phyloP scores from a whole-genome alignment of 2,113 vertebrate genomes.

The Silurus glanis region DNA sequence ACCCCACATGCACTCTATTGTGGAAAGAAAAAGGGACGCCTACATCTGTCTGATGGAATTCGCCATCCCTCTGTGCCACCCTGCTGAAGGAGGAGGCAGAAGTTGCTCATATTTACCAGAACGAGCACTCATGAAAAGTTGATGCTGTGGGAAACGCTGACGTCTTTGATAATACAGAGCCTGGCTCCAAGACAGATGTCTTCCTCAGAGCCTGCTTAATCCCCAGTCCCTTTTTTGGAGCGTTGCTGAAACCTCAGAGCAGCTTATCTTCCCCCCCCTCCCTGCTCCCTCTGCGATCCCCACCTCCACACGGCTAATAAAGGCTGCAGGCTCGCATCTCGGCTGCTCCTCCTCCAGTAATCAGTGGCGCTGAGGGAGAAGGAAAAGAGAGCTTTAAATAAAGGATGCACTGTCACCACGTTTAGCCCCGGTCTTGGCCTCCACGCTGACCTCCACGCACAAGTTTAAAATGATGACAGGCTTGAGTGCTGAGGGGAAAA shows the following conservation, averaged over 20 bases:
- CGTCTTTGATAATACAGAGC: constrained; percentile 76
- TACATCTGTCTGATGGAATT: constrained; percentile 25
- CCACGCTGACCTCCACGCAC: constrained; percentile 46
- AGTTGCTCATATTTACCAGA: constrained; percentile 73
- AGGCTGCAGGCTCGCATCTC: constrained; percentile 63
- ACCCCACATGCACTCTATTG: neutral
- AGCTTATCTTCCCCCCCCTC: constrained; percentile 47
- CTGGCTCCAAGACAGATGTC: constrained; percentile 76
- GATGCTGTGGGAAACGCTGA: constrained; percentile 74
- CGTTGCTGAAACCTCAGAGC: constrained; percentile 45
- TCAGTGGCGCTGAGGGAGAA: constrained; percentile 69
- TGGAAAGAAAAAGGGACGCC: neutral
- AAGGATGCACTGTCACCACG: constrained; percentile 25
- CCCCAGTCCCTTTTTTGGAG: constrained; percentile 61
- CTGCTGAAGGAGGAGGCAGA: constrained; percentile 40
- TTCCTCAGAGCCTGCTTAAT: constrained; percentile 76
- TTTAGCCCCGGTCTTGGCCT: constrained; percentile 19
- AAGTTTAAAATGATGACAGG: constrained; percentile 43
- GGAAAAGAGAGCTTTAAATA: constrained; percentile 52
- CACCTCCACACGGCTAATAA: constrained; percentile 64
- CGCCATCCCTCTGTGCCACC: constrained; percentile 13
- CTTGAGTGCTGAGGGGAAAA: constrained; percentile 17
- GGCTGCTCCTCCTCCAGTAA: constrained; percentile 71
- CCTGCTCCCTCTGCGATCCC: constrained; percentile 56
- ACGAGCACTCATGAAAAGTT: constrained; percentile 77